A percentile compares a stretch with the other conserved stretches of the same genome.
Conservation (phyloP, 2,888 invertebrate species). For the Eupithecia pulchellata region DNA sequence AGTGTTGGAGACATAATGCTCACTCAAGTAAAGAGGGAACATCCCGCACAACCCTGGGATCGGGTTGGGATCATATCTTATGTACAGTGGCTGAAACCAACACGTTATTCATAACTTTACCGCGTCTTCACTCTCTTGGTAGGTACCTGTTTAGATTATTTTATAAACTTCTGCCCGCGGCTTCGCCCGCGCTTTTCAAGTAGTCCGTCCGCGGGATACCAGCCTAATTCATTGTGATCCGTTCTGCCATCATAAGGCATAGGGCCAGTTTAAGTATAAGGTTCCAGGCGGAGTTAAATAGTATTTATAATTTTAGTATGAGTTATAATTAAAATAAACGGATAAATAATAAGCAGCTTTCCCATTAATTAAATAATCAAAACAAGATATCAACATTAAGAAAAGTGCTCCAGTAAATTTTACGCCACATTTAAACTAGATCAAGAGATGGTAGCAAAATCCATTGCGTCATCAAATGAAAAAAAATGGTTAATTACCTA, state of each 20-base stretch:
- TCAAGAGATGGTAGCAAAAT: too few species aligned
- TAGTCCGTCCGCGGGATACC: too few species aligned
- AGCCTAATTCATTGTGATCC: too few species aligned
- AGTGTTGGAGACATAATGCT: constrained; percentile 74
- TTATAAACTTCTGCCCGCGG: too few species aligned
- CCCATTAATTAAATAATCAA: neutral
- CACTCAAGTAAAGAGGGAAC: constrained; percentile 74
- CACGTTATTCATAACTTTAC: constrained; percentile 25
- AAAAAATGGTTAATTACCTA: too few species aligned
- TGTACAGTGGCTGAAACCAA: constrained; percentile 72
- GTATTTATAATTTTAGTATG: too few species aligned
- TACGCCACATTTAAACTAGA: constrained; percentile 19
- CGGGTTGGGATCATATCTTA: constrained; percentile 76
- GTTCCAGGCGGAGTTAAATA: too few species aligned
- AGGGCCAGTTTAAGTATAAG: too few species aligned
- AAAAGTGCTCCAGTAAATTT: constrained; percentile 18
- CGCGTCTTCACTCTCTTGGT: neutral
- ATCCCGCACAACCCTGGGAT: constrained; percentile 73
- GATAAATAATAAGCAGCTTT: neutral
- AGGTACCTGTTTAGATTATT: neutral
- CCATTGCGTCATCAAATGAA: too few species aligned
- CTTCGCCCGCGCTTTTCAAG: too few species aligned
- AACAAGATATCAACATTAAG: neutral
- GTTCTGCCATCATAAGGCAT: too few species aligned
- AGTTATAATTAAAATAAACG: too few species aligned